Percentiles rank a stretch among this genome's conserved stretches.
Evolutionary conservation across 2,113 vertebrate species (phyloP).

Genomic region (Beaufortia kweichowensis): DNA sequence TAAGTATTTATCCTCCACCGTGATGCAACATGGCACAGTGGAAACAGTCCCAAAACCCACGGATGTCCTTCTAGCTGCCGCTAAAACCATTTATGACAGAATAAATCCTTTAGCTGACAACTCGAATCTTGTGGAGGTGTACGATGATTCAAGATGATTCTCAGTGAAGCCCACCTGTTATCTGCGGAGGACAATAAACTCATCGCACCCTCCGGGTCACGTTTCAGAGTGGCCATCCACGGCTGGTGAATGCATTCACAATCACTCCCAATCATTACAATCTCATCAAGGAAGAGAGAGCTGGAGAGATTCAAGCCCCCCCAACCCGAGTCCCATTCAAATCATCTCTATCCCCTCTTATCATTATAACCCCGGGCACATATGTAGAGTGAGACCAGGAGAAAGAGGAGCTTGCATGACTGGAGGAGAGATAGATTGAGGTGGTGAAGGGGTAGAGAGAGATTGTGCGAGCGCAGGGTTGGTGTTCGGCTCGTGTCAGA

Average conservation of each 20-base stretch:
- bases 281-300: conserved; percentile 43
- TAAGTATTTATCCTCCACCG: conserved; percentile 2
- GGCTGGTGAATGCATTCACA: conserved; percentile 42
- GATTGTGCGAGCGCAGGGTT: conserved; percentile 16
- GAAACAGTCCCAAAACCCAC: conserved; percentile 19
- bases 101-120: conserved; percentile 19
- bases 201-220: conserved; percentile 33
- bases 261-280: conserved; percentile 41
- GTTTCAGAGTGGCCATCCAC: conserved; percentile 16
- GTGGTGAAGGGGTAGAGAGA: background rate
- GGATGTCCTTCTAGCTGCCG: conserved; percentile 9
- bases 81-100: conserved; percentile 8
- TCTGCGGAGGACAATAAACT: conserved; percentile 16
- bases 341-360: conserved; percentile 45
- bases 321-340: conserved; percentile 46
- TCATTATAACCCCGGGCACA: conserved; percentile 42
- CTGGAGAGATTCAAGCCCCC: conserved; percentile 9
- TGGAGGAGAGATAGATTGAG: background rate
- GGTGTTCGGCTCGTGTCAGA: conserved; percentile 41
- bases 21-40: conserved; percentile 2
- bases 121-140: conserved; percentile 20
- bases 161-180: conserved; percentile 30
- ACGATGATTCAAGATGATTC: conserved; percentile 21
- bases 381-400: conserved; percentile 27
- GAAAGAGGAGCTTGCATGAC: conserved; percentile 6